Base-by-base conservation (phyloP, 1,140 invertebrate species). In the Caenorhabditis brenneri region DNA sequence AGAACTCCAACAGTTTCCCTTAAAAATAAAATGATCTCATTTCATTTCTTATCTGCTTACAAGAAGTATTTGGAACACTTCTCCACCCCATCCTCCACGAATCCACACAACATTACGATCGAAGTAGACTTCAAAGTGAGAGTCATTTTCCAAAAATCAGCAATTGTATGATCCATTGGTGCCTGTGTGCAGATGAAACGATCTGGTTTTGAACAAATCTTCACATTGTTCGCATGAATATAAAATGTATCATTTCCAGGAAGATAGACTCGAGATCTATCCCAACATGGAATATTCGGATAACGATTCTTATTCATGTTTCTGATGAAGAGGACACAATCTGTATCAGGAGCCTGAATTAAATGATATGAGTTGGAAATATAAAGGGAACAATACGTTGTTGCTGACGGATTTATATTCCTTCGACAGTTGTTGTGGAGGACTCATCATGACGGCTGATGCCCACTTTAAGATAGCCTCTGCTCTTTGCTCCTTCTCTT, bases 201-300 rank as follows among this genome's bases (percentile, higher is more conserved):
- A 42, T 74, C 65, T 4, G 65, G 16, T 42, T 31, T 74, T 29
- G 36, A 22, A 22, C 65, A 74, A 10, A 74, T 31, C 19, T 74
- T 74, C 16, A 74, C 65, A 24, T n/a, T 33, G 22, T 74, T 74
- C 1, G 65, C 65, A 74, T 74, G 65, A 74, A 74, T 74, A 29
- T 74, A 74, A 19, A 74, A 74, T 0, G 15, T 22, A 42, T 74
- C 65, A 74, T 74, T 36, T 22, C 65, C 65, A 42, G 65, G 33
- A 42, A 74, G 33, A 9, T 22, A 2, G 36, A 74, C n/a, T 10
- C 33, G 65, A 24, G 33, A 7, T 16, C 65, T 33, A 74, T 74
- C 65, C 36, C 19, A 74, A 31, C 65, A 74, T 1, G 33, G 65
- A 31, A 74, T 74, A 24, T 74, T 74, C 22, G 65, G 65, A 74